Conservation (phyloP, 2,888 invertebrate genomes). For the Deilephila elpenor region DNA sequence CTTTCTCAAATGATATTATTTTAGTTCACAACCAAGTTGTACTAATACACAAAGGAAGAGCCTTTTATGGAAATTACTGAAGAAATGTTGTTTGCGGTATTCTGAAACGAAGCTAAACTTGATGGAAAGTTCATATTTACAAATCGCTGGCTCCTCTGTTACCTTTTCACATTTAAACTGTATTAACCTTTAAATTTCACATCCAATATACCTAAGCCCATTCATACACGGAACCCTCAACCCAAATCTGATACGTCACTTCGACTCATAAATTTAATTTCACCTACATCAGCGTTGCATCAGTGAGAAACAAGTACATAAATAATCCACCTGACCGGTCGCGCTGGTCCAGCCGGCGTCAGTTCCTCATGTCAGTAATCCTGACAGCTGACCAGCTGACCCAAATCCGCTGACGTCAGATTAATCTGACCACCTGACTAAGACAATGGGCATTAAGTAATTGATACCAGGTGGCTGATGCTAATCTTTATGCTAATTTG, state of each 20-base stretch:
- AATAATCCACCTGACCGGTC: constrained; percentile 49
- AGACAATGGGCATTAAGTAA: constrained; percentile 23
- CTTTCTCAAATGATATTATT: too few species aligned
- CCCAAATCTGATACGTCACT: not conserved
- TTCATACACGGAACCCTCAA: not conserved
- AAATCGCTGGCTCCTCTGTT: too few species aligned
- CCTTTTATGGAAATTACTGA: too few species aligned
- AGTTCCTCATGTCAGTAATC: constrained; percentile 41
- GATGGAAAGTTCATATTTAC: too few species aligned
- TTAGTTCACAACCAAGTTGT: too few species aligned
- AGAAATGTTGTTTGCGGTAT: too few species aligned
- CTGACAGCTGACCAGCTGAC: constrained; percentile 42
- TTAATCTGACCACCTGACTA: constrained; percentile 23
- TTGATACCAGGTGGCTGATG: constrained; percentile 33
- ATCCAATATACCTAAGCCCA: not conserved
- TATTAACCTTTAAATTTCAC: not conserved
- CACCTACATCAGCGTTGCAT: constrained; percentile 31
- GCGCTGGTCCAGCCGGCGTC: constrained; percentile 35
- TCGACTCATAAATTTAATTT: constrained; percentile 14
- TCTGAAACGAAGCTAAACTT: too few species aligned
- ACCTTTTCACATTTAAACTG: not conserved
- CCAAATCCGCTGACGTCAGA: constrained; percentile 37
- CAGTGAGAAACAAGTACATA: constrained; percentile 33
- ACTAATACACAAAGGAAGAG: too few species aligned
- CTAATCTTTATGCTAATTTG: constrained; percentile 32